A percentile compares a stretch with the other conserved stretches of the same genome.
Evolutionary conservation across 1,140 invertebrate species (phyloP).

Genomic region (Macrostomum lignano): DNA sequence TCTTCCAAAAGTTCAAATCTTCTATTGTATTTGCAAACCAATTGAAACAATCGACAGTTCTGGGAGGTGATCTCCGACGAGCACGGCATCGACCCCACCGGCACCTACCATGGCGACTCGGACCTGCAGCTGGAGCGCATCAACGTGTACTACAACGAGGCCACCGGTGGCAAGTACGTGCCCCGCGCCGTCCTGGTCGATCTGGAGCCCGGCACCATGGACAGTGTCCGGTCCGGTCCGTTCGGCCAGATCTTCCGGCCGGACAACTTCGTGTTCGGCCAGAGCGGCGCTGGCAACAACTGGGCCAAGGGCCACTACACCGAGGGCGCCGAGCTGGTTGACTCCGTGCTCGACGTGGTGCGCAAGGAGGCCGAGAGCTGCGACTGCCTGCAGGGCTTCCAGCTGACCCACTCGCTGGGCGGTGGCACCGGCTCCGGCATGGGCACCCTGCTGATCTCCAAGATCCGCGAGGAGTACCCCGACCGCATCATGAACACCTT

Average conservation of each 20-base stretch:
- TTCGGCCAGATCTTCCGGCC: conserved; percentile 21
- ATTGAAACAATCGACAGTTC: conserved; percentile 17
- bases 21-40: too few species aligned
- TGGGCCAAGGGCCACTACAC: conserved; percentile 73
- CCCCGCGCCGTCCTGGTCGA: conserved; percentile 58
- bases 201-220: conserved; percentile 22
- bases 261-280: conserved; percentile 23
- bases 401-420: conserved; percentile 45
- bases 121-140: conserved; percentile 49
- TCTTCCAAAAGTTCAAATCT: too few species aligned
- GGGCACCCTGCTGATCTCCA: conserved; percentile 50
- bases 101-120: conserved; percentile 29
- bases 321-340: conserved; percentile 36
- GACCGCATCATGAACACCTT: too few species aligned
- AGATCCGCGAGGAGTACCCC: too few species aligned
- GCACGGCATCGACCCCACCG: conserved; percentile 31
- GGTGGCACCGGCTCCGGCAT: conserved; percentile 54
- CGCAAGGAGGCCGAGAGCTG: conserved; percentile 31
- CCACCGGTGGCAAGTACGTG: conserved; percentile 55
- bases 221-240: conserved; percentile 20
- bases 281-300: conserved; percentile 44
- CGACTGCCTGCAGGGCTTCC: conserved; percentile 47
- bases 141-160: conserved; percentile 77
- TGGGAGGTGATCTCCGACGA: conserved; percentile 32
- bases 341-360: conserved; percentile 18